These are phyloP conservation scores for Parauchenoglanis punctatus DNA, from an alignment of 2,797 vertebrate genomes.

Conservation along the genomic window DNA sequence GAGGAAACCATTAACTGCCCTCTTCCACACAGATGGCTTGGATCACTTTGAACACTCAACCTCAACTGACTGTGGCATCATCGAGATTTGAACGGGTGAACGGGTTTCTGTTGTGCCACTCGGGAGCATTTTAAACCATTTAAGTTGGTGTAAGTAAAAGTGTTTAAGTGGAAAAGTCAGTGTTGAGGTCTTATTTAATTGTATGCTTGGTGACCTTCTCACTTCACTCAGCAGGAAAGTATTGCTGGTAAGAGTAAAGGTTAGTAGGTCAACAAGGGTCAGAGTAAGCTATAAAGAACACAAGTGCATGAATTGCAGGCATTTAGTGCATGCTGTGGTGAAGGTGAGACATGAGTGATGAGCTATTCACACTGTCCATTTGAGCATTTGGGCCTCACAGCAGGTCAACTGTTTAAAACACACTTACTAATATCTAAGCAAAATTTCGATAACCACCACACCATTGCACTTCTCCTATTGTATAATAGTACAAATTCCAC, in stretches of 20 bases:
- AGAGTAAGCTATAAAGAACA: background rate
- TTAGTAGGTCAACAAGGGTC: slow-evolving; percentile 17
- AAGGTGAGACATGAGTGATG: background rate
- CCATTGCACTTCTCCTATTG: background rate
- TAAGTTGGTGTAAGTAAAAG: background rate
- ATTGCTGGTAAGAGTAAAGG: slow-evolving; percentile 11
- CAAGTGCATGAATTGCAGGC: background rate
- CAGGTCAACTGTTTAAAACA: slow-evolving; percentile 2
- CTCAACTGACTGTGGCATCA: background rate
- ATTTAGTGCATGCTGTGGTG: background rate
- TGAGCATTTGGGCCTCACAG: background rate
- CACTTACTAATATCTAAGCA: background rate
- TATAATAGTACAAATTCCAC: background rate
- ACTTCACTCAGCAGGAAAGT: background rate
- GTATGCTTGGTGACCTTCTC: background rate
- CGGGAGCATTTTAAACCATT: background rate
- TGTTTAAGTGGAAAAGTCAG: background rate
- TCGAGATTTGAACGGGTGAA: background rate
- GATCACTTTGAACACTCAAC: too few relatives aligned
- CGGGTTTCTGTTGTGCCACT: background rate
- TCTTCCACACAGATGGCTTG: background rate
- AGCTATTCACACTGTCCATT: background rate
- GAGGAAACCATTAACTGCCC: background rate
- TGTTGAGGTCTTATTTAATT: background rate
- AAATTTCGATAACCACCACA: background rate